phyloP scores from a whole-genome alignment of 2,888 invertebrate species.

The Aquatica leii region DNA sequence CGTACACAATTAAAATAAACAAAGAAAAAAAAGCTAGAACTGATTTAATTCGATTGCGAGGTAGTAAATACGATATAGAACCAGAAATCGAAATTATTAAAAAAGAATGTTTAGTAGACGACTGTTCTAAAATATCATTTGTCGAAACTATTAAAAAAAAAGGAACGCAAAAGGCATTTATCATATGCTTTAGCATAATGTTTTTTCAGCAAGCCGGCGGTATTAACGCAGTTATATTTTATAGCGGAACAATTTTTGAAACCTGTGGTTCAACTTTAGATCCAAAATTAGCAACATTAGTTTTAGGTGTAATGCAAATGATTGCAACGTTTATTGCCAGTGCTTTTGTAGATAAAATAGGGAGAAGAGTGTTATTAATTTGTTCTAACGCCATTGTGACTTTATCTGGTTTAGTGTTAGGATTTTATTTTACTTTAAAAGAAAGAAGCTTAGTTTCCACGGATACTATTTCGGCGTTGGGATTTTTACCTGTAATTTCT shows the following conservation, averaged over 20 bases:
- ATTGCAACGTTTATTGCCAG: constrained; percentile 77
- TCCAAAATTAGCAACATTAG: constrained; percentile 71
- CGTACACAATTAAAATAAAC: constrained; percentile 72
- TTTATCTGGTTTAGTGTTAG: constrained; percentile 72
- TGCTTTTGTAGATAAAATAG: constrained; percentile 80
- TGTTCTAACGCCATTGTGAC: constrained; percentile 76
- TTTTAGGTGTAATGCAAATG: constrained; percentile 84
- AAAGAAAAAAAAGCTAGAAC: constrained; percentile 71
- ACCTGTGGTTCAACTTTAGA: constrained; percentile 69
- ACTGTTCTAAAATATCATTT: constrained; percentile 65
- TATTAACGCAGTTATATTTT: constrained; percentile 85
- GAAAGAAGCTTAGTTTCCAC: constrained; percentile 51
- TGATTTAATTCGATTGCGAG: constrained; percentile 76
- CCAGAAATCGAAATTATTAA: constrained; percentile 69
- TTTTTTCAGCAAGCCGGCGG: constrained; percentile 89
- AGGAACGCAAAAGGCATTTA: constrained; percentile 69
- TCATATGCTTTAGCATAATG: constrained; percentile 83
- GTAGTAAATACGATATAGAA: constrained; percentile 71
- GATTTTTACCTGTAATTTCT: constrained; percentile 78
- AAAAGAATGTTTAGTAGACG: constrained; percentile 60
- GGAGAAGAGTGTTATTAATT: constrained; percentile 78
- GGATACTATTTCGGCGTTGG: constrained; percentile 63
- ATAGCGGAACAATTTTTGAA: constrained; percentile 76
- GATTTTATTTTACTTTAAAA: constrained; percentile 71
- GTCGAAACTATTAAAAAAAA: constrained; percentile 66